Conservation (phyloP, 1,140 invertebrate genomes). For the Drosophila virilis region DNA sequence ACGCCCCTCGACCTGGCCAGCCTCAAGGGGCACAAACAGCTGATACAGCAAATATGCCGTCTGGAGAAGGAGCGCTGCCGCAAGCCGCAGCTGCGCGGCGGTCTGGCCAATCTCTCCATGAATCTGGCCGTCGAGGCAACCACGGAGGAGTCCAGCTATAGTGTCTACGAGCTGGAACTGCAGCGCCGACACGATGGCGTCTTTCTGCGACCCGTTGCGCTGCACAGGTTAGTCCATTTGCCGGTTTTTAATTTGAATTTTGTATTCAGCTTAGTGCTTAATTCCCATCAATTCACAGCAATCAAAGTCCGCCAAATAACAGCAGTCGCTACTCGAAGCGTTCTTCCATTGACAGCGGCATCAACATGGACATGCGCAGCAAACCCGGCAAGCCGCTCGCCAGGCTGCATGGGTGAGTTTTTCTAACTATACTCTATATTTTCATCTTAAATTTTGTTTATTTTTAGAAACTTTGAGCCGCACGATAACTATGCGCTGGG, state of each 20-base stretch:
- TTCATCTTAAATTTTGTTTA: background rate
- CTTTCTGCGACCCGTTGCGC: slow-evolving; percentile 87
- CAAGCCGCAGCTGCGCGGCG: slow-evolving; percentile 64
- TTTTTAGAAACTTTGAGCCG: slow-evolving; percentile 61
- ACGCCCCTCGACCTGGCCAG: slow-evolving; percentile 76
- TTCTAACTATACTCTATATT: background rate
- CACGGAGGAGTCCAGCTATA: slow-evolving; percentile 41
- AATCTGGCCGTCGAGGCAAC: slow-evolving; percentile 54
- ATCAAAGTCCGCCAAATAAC: slow-evolving; percentile 83
- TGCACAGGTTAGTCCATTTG: slow-evolving; percentile 84
- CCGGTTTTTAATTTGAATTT: no score
- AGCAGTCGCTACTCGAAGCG: slow-evolving; percentile 88
- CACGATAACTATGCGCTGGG: slow-evolving; percentile 73
- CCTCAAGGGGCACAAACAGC: slow-evolving; percentile 65
- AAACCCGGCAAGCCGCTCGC: slow-evolving; percentile 71
- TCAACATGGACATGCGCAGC: slow-evolving; percentile 88
- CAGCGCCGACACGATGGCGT: slow-evolving; percentile 86
- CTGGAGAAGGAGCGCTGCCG: slow-evolving; percentile 73
- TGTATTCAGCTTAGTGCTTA: background rate
- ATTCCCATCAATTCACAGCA: slow-evolving; percentile 38
- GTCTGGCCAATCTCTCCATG: slow-evolving; percentile 71
- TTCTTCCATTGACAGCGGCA: slow-evolving; percentile 93
- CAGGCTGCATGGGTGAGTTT: slow-evolving; percentile 85
- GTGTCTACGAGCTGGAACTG: slow-evolving; percentile 61
- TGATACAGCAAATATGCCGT: slow-evolving; percentile 68